Conservation (phyloP, 2,888 invertebrate genomes). For the Eristalis pertinax region DNA sequence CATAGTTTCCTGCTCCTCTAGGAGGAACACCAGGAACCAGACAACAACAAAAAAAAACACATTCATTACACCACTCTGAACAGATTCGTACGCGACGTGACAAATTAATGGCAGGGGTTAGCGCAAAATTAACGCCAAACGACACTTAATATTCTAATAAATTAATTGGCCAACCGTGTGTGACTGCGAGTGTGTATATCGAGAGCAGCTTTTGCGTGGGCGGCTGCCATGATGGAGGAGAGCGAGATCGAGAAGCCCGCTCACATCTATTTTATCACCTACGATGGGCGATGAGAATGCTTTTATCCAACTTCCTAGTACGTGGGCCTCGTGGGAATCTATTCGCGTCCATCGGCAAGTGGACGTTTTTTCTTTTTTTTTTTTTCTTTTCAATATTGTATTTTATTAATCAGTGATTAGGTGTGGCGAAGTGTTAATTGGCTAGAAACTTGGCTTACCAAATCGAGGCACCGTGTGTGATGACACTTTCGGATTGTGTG, state of each 20-base stretch:
- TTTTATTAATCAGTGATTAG: slow-evolving; percentile 31
- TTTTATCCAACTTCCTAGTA: slow-evolving; percentile 24
- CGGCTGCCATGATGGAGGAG: neutral
- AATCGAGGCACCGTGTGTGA: neutral
- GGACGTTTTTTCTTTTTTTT: neutral
- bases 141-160: slow-evolving; percentile 63
- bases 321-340: slow-evolving; percentile 38
- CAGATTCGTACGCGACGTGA: slow-evolving; percentile 49
- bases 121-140: slow-evolving; percentile 53
- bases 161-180: slow-evolving; percentile 53
- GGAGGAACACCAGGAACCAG: neutral
- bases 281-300: slow-evolving; percentile 8
- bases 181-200: slow-evolving; percentile 25
- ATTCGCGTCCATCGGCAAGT: neutral
- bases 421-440: slow-evolving; percentile 35
- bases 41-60: slow-evolving; percentile 12
- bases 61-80: slow-evolving; percentile 47
- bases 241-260: slow-evolving; percentile 10
- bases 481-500: neutral
- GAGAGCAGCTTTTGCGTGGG: slow-evolving; percentile 34
- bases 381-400: neutral
- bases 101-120: slow-evolving; percentile 60
- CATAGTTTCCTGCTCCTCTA: slow-evolving; percentile 14
- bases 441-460: neutral
- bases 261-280: slow-evolving; percentile 16